A percentile compares a stretch with the other conserved stretches of the same genome.
Evolutionary conservation across 2,797 vertebrate species (phyloP).

Genomic region (Coluber constrictor): DNA sequence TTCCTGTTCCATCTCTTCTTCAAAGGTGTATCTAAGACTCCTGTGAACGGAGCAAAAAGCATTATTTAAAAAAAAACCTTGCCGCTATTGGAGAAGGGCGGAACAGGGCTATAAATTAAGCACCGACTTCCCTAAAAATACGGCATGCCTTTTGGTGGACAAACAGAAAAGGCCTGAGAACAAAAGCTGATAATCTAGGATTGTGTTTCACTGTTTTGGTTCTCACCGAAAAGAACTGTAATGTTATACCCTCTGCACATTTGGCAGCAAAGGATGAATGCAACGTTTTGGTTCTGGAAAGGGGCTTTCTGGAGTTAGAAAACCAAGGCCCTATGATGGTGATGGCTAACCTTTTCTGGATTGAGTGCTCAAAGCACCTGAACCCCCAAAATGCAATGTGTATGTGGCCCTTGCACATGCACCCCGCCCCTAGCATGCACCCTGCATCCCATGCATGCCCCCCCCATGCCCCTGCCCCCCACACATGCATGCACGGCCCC

Average conservation of each 20-base stretch:
- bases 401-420: too few species aligned
- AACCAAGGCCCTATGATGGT: neutral
- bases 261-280: neutral
- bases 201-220: slow-evolving; percentile 50
- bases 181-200: slow-evolving; percentile 43
- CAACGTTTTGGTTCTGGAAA: neutral
- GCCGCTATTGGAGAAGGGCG: neutral
- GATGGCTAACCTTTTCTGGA: too few species aligned
- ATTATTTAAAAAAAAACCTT: neutral
- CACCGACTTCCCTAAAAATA: slow-evolving; percentile 21
- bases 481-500: too few species aligned
- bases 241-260: slow-evolving; percentile 23
- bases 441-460: too few species aligned
- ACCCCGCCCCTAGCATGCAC: too few species aligned
- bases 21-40: neutral
- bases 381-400: too few species aligned
- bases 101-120: neutral
- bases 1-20: neutral
- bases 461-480: too few species aligned
- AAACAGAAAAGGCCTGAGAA: slow-evolving; percentile 4
- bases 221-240: slow-evolving; percentile 20
- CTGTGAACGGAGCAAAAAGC: neutral
- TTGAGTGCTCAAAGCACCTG: too few species aligned
- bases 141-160: slow-evolving; percentile 21
- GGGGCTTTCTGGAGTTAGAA: neutral